These are phyloP conservation scores for Hirtodrosophila duncani DNA, from an alignment of 2,888 invertebrate genomes.

Conservation along the genomic window DNA sequence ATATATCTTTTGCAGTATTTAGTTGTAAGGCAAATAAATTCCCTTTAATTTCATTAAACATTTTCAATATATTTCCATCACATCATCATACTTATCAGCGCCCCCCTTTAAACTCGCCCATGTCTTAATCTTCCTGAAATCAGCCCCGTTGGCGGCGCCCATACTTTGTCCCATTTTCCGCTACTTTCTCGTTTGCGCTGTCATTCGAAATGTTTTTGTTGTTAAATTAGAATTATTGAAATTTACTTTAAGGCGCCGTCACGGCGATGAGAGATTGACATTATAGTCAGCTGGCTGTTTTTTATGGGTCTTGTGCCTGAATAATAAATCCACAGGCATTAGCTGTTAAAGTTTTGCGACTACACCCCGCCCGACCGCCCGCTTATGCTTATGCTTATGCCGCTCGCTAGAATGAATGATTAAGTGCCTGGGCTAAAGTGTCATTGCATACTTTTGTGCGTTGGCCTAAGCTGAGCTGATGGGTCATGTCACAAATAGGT, in stretches of 20 bases:
- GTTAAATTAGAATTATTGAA: slow-evolving; percentile 65
- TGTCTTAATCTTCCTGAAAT: too few species aligned
- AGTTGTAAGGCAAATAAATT: too few species aligned
- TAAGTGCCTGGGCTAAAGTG: slow-evolving; percentile 12
- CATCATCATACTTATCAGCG: slow-evolving; percentile 1
- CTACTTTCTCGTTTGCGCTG: too few species aligned
- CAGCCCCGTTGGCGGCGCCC: too few species aligned
- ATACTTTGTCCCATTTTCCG: too few species aligned
- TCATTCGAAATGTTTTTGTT: slow-evolving; percentile 23
- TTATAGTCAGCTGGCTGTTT: slow-evolving; percentile 55
- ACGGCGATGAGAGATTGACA: slow-evolving; percentile 27
- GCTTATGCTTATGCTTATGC: not conserved
- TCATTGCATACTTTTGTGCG: too few species aligned
- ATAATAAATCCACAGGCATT: slow-evolving; percentile 49
- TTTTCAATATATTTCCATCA: too few species aligned
- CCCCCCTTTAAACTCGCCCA: too few species aligned
- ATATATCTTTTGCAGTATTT: too few species aligned
- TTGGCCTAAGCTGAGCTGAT: too few species aligned
- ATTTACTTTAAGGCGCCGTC: slow-evolving; percentile 47
- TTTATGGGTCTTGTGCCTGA: slow-evolving; percentile 42
- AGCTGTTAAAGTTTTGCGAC: slow-evolving; percentile 1
- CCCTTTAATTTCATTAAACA: too few species aligned
- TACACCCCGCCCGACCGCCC: not conserved
- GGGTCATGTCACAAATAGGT: slow-evolving; percentile 14
- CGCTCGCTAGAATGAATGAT: slow-evolving; percentile 13